Evolutionary conservation across 1,140 invertebrate genomes (phyloP).

Genomic region (Drosophila tristis): DNA sequence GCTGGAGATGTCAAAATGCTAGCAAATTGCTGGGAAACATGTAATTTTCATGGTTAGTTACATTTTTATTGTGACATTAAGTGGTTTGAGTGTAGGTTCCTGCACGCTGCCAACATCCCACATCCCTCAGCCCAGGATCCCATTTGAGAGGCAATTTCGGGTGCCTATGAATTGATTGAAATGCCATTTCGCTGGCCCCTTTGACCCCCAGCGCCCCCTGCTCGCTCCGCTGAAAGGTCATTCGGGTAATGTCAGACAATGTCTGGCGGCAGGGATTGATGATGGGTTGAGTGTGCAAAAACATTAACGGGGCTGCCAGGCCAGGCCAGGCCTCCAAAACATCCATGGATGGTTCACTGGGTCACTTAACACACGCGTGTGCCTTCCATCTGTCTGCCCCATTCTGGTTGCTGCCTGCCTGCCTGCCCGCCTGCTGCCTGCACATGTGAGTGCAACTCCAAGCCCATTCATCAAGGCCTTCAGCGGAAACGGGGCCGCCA

Average conservation of each 20-base stretch:
- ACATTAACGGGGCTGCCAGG: constrained; percentile 38
- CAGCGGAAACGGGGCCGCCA: constrained; percentile 44
- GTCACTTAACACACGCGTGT: constrained; percentile 36
- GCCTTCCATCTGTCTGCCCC: neutral
- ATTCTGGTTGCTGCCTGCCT: constrained; percentile 6
- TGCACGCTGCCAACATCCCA: too few species aligned
- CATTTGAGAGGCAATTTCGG: constrained; percentile 16
- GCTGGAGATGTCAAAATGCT: constrained; percentile 65
- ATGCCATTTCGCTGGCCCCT: constrained; percentile 49
- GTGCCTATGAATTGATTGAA: constrained; percentile 74
- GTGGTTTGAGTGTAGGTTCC: constrained; percentile 50
- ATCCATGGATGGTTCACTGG: constrained; percentile 20
- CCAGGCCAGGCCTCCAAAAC: constrained; percentile 21
- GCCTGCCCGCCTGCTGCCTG: constrained; percentile 47
- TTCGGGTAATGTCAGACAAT: constrained; percentile 55
- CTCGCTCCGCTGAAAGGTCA: constrained; percentile 54
- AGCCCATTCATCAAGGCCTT: constrained; percentile 52
- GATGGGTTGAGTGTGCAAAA: constrained; percentile 43
- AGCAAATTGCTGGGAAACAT: constrained; percentile 80
- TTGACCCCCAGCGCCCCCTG: too few species aligned
- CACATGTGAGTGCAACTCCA: constrained; percentile 39
- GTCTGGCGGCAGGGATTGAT: constrained; percentile 14
- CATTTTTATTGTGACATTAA: constrained; percentile 83
- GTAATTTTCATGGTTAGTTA: constrained; percentile 83
- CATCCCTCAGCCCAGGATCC: too few species aligned